Percentiles rank a stretch among this genome's conserved stretches.
Evolutionary conservation across 1,140 invertebrate species (phyloP).

Genomic region (Leptinotarsa texana): DNA sequence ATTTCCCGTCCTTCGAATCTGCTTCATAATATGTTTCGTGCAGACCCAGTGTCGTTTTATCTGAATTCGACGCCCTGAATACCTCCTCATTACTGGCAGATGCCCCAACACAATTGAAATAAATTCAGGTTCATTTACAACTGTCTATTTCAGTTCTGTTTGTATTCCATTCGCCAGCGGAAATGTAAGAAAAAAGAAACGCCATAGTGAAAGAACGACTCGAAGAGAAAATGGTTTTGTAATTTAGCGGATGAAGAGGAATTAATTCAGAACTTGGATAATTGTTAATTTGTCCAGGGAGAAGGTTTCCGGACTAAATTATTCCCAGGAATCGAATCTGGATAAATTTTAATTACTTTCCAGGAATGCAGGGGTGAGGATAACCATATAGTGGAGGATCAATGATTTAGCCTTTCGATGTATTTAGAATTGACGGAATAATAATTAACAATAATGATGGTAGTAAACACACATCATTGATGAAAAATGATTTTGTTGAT

Average conservation of each 20-base stretch:
- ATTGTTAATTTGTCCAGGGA: slow-evolving; percentile 8
- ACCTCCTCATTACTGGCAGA: neutral
- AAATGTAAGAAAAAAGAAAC: neutral
- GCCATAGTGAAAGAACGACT: neutral
- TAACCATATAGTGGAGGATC: too few species aligned
- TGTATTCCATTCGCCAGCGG: neutral
- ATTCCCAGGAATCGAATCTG: neutral
- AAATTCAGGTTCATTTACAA: slow-evolving; percentile 6
- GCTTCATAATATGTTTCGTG: too few species aligned
- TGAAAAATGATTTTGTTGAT: too few species aligned
- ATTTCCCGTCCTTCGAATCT: too few species aligned
- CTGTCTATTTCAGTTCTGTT: slow-evolving; percentile 3
- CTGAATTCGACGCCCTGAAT: neutral
- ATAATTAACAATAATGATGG: too few species aligned
- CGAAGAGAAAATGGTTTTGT: slow-evolving; percentile 6
- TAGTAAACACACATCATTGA: too few species aligned
- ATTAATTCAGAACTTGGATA: slow-evolving; percentile 3
- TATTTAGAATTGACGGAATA: too few species aligned
- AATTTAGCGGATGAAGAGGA: neutral
- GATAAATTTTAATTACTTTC: neutral
- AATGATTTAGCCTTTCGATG: too few species aligned
- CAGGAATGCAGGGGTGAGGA: neutral
- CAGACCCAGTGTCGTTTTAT: too few species aligned
- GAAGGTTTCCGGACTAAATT: neutral
- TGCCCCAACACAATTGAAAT: slow-evolving; percentile 2